A percentile compares a stretch with the other conserved stretches of the same genome.
These are phyloP conservation scores for Antheraea yamamai DNA, from an alignment of 2,888 invertebrate species.

Conservation along the genomic window DNA sequence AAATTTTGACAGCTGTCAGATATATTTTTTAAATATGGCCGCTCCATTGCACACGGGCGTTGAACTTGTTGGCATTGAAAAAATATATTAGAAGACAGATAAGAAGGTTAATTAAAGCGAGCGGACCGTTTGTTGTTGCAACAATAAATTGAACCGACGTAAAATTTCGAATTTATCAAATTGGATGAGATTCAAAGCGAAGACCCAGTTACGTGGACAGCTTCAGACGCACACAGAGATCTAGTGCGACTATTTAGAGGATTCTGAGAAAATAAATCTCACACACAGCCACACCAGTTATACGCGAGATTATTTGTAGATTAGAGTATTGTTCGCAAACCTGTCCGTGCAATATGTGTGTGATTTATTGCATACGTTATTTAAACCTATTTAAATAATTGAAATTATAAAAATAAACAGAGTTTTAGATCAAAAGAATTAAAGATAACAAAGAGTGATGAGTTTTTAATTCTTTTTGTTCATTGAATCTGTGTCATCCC, in stretches of 20 bases:
- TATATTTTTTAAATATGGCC: constrained; percentile 35
- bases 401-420: constrained; percentile 21
- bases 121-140: constrained; percentile 14
- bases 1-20: constrained; percentile 45
- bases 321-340: constrained; percentile 40
- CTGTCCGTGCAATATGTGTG: constrained; percentile 32
- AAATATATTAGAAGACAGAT: constrained; percentile 3
- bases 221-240: constrained; percentile 39
- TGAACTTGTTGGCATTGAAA: constrained; percentile 22
- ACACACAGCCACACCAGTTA: constrained; percentile 3
- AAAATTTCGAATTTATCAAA: constrained; percentile 43
- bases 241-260: constrained; percentile 57
- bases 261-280: constrained; percentile 44
- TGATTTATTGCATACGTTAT: constrained; percentile 37
- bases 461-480: not conserved
- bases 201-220: constrained; percentile 44
- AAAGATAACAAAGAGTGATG: constrained; percentile 18
- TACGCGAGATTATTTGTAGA: constrained; percentile 12
- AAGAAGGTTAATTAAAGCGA: constrained; percentile 16
- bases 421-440: constrained; percentile 28
- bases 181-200: constrained; percentile 54
- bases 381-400: constrained; percentile 19
- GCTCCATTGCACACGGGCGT: constrained; percentile 19
- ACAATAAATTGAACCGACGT: constrained; percentile 23
- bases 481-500: not conserved